Evolutionary conservation across 2,888 invertebrate genomes (phyloP).

Genomic region (Eumerus sabulonum): DNA sequence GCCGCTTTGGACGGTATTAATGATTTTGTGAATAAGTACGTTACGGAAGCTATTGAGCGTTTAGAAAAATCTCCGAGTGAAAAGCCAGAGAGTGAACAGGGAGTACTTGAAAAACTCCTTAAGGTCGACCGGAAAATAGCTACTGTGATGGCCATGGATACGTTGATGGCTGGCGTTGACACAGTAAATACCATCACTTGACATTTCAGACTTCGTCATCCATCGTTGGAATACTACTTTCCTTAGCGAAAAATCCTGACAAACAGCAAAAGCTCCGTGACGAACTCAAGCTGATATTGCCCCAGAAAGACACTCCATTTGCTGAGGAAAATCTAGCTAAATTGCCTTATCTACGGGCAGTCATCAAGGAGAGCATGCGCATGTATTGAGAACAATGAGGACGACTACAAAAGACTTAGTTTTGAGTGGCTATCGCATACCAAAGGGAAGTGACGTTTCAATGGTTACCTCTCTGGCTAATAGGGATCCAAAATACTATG

Average conservation of each 20-base stretch:
- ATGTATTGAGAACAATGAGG: conserved; percentile 81
- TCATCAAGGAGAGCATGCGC: conserved; percentile 86
- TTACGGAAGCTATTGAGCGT: conserved; percentile 75
- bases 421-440: conserved; percentile 83
- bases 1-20: conserved; percentile 71
- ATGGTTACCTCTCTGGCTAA: conserved; percentile 82
- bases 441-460: conserved; percentile 84
- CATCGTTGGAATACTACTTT: conserved; percentile 70
- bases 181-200: conserved; percentile 80
- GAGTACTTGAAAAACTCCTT: conserved; percentile 84
- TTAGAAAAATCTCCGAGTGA: conserved; percentile 64
- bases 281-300: conserved; percentile 80
- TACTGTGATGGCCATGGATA: conserved; percentile 84
- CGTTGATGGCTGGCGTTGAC: conserved; percentile 86
- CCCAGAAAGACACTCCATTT: conserved; percentile 78
- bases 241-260: conserved; percentile 82
- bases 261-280: conserved; percentile 84
- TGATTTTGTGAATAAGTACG: conserved; percentile 72
- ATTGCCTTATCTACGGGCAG: conserved; percentile 84
- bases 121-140: conserved; percentile 83
- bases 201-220: conserved; percentile 75
- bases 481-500: conserved; percentile 81
- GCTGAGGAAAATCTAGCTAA: conserved; percentile 79
- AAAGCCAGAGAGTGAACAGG: conserved; percentile 76
- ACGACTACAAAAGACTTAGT: conserved; percentile 81